Percentiles rank a stretch among this genome's conserved stretches.
phyloP scores from a whole-genome alignment of 2,888 invertebrate genomes.

The Campoletis raptor region DNA sequence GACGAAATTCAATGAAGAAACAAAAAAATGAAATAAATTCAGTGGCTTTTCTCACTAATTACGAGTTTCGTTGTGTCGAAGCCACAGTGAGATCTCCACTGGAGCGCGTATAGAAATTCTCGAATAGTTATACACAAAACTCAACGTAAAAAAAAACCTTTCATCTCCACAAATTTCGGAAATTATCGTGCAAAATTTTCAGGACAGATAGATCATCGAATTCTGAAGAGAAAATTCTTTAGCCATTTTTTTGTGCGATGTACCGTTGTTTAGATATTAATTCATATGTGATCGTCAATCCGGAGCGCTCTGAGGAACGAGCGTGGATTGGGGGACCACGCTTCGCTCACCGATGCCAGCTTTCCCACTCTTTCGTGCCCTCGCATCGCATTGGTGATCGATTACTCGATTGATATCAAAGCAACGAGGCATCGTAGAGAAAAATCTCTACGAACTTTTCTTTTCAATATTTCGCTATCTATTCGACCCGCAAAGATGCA shows the following conservation, averaged over 20 bases:
- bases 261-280: not conserved
- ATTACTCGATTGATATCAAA: not conserved
- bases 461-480: not conserved
- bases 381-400: not conserved
- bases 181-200: not conserved
- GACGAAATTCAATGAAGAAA: slow-evolving; percentile 29
- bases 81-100: slow-evolving; percentile 21
- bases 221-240: not conserved
- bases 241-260: not conserved
- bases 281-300: not conserved
- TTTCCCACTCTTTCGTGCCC: not conserved
- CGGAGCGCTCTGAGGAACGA: not conserved
- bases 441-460: not conserved
- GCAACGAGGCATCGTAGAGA: not conserved
- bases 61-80: slow-evolving; percentile 34
- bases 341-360: no score
- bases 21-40: slow-evolving; percentile 30
- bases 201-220: not conserved
- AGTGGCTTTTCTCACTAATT: slow-evolving; percentile 24
- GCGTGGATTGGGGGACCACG: not conserved
- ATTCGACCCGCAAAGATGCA: not conserved
- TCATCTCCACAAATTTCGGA: not conserved
- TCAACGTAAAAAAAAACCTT: not conserved
- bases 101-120: slow-evolving; percentile 54
- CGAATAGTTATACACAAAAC: not conserved